Base-by-base conservation (phyloP, 2,113 vertebrate genomes). In the Ptychochromis oligacanthus region DNA sequence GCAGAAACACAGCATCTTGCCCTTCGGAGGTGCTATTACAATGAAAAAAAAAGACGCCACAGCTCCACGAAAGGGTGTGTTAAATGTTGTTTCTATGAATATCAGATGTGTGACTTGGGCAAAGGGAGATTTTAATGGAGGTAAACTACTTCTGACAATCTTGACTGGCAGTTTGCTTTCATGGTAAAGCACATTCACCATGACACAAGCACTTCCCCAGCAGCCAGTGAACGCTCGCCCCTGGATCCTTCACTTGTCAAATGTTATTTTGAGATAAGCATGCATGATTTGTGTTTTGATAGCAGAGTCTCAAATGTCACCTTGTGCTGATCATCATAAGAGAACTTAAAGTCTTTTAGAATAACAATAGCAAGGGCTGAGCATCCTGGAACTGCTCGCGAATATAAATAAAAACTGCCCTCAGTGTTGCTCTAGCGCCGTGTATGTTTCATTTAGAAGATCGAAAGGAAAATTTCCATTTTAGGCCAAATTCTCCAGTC, bases 101-200 rank as follows among this genome's bases (percentile, higher is more conserved):
- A 91, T 79, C 91, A 84, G 87, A 92, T 75, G 90, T 92, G 93
- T 87, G 85, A 92, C 57, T 86, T 7, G 75, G 76, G 60, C 79
- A 80, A 36, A 55, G 78, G 67, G 70, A 13, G 72, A 26, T 76
- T 54, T 61, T 88, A 90, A 91, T 87, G 76, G 83, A 93, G 13
- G 83, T 56, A 91, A 92, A 93, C 89, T 87, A 78, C 75, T 91
- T 93, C 81, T 90, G 93, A 92, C 94, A 91, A 64, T 87, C 58
- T 34, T 79, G 87, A 84, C 86, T 88, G 90, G 89, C 89, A 85
- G 87, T 89, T 89, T 80, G 74, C 70, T 89, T 91, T 90, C 76
- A 84, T 58, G 60, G 88, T 90, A 85, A 93, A 79, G 84, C 83
- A 18, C 83, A 82, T 82, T 88, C 57, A 7, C 28, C 1, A 5